Evolutionary conservation across 2,888 invertebrate species (phyloP).

Genomic region (Trichogramma dendrolimi): DNA sequence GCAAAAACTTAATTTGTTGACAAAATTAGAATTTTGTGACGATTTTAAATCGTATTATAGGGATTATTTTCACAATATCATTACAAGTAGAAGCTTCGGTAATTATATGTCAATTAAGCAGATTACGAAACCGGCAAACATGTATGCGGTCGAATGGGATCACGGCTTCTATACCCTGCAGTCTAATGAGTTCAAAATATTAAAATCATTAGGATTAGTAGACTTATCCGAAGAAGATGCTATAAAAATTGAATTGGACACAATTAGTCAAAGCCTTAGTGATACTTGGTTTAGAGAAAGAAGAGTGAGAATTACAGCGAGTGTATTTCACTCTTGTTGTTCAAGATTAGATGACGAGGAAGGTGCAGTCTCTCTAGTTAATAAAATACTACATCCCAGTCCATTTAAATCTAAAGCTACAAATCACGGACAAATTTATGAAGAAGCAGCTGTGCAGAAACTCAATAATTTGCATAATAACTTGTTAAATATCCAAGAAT

Average conservation of each 20-base stretch:
- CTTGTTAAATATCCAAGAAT: conserved; percentile 1
- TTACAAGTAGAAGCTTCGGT: background rate
- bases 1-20: background rate
- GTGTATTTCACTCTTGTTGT: background rate
- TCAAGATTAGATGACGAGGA: background rate
- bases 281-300: too few relatives aligned
- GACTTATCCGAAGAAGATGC: background rate
- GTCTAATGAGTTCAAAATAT: background rate
- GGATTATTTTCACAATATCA: conserved; percentile 5
- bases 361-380: background rate
- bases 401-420: conserved; percentile 3
- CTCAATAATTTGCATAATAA: background rate
- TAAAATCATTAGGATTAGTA: background rate
- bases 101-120: conserved; percentile 6
- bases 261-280: too few relatives aligned
- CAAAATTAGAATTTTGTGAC: too few relatives aligned
- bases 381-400: background rate
- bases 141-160: background rate
- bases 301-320: too few relatives aligned
- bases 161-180: background rate
- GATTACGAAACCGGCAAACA: background rate
- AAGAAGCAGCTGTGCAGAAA: background rate
- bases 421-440: conserved; percentile 3
- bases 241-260: background rate
- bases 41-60: background rate